Percentiles rank a stretch among this genome's conserved stretches.
Evolutionary conservation across 1,140 invertebrate genomes (phyloP).

Genomic region (Eupristina koningsbergeri): DNA sequence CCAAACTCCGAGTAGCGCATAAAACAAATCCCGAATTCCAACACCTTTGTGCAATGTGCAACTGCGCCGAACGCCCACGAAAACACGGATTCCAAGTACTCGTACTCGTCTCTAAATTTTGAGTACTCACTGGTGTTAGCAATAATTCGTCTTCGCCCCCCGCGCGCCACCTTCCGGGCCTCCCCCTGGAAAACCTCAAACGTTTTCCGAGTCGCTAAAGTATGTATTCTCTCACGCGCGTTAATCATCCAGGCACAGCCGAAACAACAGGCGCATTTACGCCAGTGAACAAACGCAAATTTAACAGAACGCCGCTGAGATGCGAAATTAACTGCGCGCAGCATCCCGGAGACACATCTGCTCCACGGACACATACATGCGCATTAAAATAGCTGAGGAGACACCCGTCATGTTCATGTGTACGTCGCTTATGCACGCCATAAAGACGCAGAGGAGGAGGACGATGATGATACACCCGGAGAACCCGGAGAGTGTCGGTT

Average conservation of each 20-base stretch:
- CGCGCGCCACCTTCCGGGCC: no score
- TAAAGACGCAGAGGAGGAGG: background rate
- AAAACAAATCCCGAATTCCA: background rate
- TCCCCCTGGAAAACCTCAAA: background rate
- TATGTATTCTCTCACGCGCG: background rate
- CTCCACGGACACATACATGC: background rate
- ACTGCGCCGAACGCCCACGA: background rate
- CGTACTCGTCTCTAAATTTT: background rate
- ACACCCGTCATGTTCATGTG: background rate
- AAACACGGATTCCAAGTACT: background rate
- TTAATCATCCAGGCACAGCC: slow-evolving; percentile 15
- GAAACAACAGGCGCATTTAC: background rate
- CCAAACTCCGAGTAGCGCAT: background rate
- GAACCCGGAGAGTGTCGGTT: background rate
- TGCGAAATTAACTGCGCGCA: slow-evolving; percentile 18
- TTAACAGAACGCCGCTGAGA: background rate
- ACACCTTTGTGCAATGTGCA: background rate
- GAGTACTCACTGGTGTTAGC: background rate
- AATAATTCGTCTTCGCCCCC: background rate
- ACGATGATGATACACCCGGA: background rate
- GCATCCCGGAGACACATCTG: background rate
- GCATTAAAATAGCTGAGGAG: background rate
- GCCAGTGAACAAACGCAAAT: slow-evolving; percentile 2
- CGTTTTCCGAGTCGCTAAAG: slow-evolving; percentile 15
- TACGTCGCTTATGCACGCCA: background rate